Evolutionary conservation across 2,888 invertebrate genomes (phyloP).

Genomic region (Myopa testacea): DNA sequence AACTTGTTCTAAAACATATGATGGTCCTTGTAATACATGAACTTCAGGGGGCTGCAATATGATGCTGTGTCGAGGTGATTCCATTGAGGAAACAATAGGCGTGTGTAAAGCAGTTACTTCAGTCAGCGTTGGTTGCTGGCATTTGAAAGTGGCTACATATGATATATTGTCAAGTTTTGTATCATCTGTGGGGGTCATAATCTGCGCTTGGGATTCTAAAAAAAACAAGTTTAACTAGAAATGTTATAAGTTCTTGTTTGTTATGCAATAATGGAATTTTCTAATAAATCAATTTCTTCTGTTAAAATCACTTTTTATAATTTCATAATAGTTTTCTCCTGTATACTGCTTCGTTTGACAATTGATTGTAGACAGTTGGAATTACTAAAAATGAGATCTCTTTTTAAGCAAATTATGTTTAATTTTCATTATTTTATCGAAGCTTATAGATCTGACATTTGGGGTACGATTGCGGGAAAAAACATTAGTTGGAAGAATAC

Average conservation of each 20-base stretch:
- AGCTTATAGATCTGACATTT: conserved; percentile 30
- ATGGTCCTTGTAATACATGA: conserved; percentile 15
- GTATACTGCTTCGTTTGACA: not conserved
- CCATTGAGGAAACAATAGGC: conserved; percentile 51
- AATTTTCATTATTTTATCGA: conserved; percentile 39
- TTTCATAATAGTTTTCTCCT: not conserved
- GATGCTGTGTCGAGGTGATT: conserved; percentile 68
- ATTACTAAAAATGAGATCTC: conserved; percentile 9
- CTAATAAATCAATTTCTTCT: not conserved
- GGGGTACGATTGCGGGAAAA: conserved; percentile 3
- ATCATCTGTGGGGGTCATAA: conserved; percentile 50
- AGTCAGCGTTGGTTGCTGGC: conserved; percentile 35
- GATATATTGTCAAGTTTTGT: conserved; percentile 42
- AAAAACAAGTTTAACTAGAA: conserved; percentile 25
- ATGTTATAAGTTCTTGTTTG: not conserved
- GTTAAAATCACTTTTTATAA: not conserved
- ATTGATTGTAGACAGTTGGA: not conserved
- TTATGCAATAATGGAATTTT: not conserved
- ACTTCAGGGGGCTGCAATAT: conserved; percentile 71
- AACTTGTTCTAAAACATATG: too few species aligned
- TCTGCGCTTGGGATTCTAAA: conserved; percentile 61
- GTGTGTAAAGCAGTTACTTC: conserved; percentile 34
- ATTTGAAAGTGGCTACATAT: conserved; percentile 53
- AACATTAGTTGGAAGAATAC: conserved; percentile 31
- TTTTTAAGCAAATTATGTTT: conserved; percentile 38